Evolutionary conservation across 2,113 vertebrate species (phyloP), one percentile per base, ranked within the genome.

Genomic region (Rhabdomys dilectus): DNA sequence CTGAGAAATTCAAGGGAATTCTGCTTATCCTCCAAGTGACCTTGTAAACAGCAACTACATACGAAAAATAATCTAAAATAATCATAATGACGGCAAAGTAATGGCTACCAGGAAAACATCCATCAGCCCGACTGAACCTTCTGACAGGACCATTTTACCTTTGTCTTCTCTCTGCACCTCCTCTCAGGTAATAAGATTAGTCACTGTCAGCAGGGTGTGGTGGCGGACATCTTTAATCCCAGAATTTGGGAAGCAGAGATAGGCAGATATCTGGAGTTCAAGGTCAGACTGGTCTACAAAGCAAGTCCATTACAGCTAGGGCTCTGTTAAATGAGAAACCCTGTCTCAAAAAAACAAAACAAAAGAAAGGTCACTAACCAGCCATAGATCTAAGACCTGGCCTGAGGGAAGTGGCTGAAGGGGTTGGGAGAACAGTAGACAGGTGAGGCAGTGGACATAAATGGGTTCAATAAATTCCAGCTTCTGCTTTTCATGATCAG

Each of bases 21-120:
- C 11, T 95, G 34, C 31, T 80, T 72, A 89, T 75, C 90, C 62
- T 93, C 90, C 80, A 86, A 78, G n/a, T 26, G 58, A 70, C 84
- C 81, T 89, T 89, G 75, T 91, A 95, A 96, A 95, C 51, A 94
- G 73, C 56, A 93, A 66, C 88, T 93, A 89, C 60, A 36, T 87
- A 87, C 4, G 26, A 84, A 75, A 84, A 64, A 60, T 72, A 82
- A 72, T 72, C 17, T 62, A 24, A 34, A 76, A 34, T 60, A 22
- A 77, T 90, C 31, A 36, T 12, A 64, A 8, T 45, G 26, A 85
- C 1, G 16, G 39, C 9, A 0, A 81, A 95, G 64, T 87, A 76
- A 91, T 89, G 76, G 5, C 51, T 80, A 90, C 58, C 34, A 42
- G 53, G 86, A 42, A 86, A 95, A 87, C 88, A 93, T 95, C 95